Evolutionary conservation across 2,113 vertebrate genomes (phyloP).

Genomic region (Mirza zaza): DNA sequence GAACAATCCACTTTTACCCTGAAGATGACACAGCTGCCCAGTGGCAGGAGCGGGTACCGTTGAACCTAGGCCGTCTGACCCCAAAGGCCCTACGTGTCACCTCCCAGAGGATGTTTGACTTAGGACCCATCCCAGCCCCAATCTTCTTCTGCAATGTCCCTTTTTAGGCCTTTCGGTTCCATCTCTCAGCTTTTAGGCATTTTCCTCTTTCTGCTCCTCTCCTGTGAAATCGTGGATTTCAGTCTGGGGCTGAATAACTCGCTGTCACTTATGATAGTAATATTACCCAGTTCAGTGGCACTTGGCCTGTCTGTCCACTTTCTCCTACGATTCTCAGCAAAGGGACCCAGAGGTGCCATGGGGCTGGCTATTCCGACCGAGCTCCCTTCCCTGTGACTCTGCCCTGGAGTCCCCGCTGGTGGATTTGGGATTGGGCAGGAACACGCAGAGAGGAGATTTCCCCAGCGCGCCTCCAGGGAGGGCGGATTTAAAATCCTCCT

Average conservation of each 20-base stretch:
- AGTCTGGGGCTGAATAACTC: background rate
- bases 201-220: background rate
- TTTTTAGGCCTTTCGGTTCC: background rate
- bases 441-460: accelerated
- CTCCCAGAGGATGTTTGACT: background rate
- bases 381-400: background rate
- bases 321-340: background rate
- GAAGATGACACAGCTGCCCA: background rate
- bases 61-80: background rate
- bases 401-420: background rate
- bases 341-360: background rate
- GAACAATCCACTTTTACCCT: background rate
- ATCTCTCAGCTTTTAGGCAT: background rate
- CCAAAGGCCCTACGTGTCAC: background rate
- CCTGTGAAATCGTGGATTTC: background rate
- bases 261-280: background rate
- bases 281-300: background rate
- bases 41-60: background rate
- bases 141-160: background rate
- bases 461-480: background rate
- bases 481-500: background rate
- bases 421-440: background rate
- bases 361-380: background rate
- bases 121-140: accelerated
- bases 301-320: background rate